phyloP scores from a whole-genome alignment of 2,888 invertebrate species.

The Dynastes maya region DNA sequence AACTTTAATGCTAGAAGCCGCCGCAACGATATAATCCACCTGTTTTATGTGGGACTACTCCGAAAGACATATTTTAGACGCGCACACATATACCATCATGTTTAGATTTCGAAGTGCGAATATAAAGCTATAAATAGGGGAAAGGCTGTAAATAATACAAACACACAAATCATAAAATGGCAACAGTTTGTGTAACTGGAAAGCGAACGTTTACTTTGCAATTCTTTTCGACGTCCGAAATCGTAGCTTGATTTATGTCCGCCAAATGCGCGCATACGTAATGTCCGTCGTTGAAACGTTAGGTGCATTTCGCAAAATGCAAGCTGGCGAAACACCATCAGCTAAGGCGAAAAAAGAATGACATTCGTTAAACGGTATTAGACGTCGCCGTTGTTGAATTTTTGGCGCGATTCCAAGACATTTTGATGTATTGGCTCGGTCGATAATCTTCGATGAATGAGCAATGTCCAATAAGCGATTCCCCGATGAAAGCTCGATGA shows the following conservation, averaged over 20 bases:
- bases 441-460: not conserved
- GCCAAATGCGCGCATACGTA: not conserved
- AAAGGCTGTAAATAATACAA: not conserved
- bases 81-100: too few relatives aligned
- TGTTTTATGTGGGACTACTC: too few relatives aligned
- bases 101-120: too few relatives aligned
- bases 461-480: not conserved
- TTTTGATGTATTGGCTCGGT: not conserved
- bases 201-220: conserved; percentile 11
- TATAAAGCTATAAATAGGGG: conserved; percentile 3
- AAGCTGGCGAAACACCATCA: not conserved
- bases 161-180: conserved; percentile 8
- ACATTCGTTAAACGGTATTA: too few relatives aligned
- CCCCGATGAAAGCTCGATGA: not conserved
- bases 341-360: not conserved
- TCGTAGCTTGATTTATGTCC: not conserved
- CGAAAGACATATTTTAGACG: too few relatives aligned
- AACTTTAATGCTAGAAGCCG: too few relatives aligned
- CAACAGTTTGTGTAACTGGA: not conserved
- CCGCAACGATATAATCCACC: too few relatives aligned
- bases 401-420: not conserved
- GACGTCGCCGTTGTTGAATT: not conserved
- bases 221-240: conserved; percentile 5
- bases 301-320: not conserved
- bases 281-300: not conserved